Conservation (phyloP, 2,888 invertebrate genomes). For the Colostygia pectinataria region DNA sequence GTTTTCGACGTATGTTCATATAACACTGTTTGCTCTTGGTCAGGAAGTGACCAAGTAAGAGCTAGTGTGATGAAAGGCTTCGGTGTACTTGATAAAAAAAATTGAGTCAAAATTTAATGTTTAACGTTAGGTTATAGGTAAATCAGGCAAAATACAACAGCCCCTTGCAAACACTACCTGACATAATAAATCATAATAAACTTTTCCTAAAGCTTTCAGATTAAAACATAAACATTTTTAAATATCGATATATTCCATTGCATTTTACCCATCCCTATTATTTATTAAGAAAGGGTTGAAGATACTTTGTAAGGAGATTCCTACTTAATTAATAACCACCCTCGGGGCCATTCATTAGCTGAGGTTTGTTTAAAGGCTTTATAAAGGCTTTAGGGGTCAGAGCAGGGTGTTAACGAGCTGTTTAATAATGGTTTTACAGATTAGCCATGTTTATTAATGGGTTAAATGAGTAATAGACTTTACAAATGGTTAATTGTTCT, state of each 20-base stretch:
- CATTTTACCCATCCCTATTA: slow-evolving; percentile 30
- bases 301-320: slow-evolving; percentile 77
- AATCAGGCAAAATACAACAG: too few species aligned
- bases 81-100: too few species aligned
- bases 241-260: background rate
- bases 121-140: too few species aligned
- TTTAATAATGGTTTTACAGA: slow-evolving; percentile 45
- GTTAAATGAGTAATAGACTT: slow-evolving; percentile 22
- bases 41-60: background rate
- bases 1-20: background rate
- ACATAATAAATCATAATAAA: too few species aligned
- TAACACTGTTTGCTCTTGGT: background rate
- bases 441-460: slow-evolving; percentile 36
- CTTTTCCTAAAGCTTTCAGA: too few species aligned
- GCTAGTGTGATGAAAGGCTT: too few species aligned
- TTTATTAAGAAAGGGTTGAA: slow-evolving; percentile 72
- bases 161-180: too few species aligned
- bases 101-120: too few species aligned
- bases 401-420: slow-evolving; percentile 50
- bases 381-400: slow-evolving; percentile 59
- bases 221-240: background rate
- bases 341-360: slow-evolving; percentile 67
- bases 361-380: slow-evolving; percentile 60
- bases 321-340: slow-evolving; percentile 75
- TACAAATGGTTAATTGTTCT: slow-evolving; percentile 11